These are phyloP conservation scores for Eulithis prunata DNA, from an alignment of 2,888 invertebrate species.

Conservation along the genomic window DNA sequence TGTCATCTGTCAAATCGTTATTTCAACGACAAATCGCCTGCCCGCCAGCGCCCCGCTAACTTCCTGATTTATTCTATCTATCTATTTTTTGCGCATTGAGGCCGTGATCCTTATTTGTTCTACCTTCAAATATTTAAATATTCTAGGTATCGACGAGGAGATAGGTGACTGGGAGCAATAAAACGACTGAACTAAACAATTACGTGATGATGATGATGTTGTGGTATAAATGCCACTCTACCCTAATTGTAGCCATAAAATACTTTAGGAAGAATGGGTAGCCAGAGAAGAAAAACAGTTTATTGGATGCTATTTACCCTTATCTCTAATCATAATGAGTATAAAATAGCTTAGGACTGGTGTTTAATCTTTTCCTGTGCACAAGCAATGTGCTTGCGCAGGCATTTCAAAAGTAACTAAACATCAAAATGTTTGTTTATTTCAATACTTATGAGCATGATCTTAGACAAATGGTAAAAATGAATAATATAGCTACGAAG, in stretches of 20 bases:
- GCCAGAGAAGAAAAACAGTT: not conserved
- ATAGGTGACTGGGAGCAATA: not conserved
- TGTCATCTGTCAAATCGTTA: constrained; percentile 62
- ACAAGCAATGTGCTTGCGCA: constrained; percentile 21
- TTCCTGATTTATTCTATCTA: constrained; percentile 73
- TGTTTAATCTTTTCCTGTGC: constrained; percentile 14
- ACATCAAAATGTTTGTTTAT: no score
- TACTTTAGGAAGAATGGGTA: constrained; percentile 23
- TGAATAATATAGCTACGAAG: no score
- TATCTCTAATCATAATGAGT: constrained; percentile 41
- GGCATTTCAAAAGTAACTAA: no score
- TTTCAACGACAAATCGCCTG: constrained; percentile 64
- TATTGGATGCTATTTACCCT: constrained; percentile 26
- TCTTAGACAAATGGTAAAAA: no score
- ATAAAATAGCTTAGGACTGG: constrained; percentile 26
- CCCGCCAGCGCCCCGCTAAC: constrained; percentile 60
- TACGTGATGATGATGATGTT: no score
- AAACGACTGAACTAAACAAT: no score
- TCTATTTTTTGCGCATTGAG: constrained; percentile 48
- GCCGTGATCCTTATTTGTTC: constrained; percentile 19
- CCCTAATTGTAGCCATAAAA: constrained; percentile 36
- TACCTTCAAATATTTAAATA: not conserved
- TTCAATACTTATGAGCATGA: no score
- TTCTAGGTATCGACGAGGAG: not conserved
- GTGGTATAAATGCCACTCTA: constrained; percentile 17